These are phyloP conservation scores for Propsilocerus akamusi DNA, from an alignment of 1,140 invertebrate genomes.

Conservation along the genomic window DNA sequence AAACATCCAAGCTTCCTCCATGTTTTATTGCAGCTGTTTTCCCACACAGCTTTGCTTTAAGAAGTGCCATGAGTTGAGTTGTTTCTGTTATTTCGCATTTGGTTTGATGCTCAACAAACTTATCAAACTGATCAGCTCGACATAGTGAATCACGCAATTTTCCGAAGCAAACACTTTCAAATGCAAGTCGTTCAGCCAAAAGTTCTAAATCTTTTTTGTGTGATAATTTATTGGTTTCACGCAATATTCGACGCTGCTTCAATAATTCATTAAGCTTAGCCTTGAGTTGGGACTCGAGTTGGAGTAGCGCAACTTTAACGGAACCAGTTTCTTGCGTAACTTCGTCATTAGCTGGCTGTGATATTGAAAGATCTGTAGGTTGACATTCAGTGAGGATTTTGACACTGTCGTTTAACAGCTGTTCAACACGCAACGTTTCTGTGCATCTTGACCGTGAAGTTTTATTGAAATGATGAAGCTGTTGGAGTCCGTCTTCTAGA, in stretches of 20 bases:
- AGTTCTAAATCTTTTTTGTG: constrained; percentile 42
- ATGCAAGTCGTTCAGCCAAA: constrained; percentile 54
- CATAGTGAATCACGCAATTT: constrained; percentile 10
- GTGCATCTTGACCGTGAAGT: background rate
- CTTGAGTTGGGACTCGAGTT: constrained; percentile 40
- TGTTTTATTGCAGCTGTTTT: constrained; percentile 17
- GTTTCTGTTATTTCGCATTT: constrained; percentile 40
- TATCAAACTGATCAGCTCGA: constrained; percentile 11
- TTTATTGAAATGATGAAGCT: background rate
- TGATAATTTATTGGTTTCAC: constrained; percentile 39
- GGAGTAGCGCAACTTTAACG: constrained; percentile 37
- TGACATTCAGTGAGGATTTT: constrained; percentile 1
- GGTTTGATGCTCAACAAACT: constrained; percentile 11
- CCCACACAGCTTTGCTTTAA: constrained; percentile 39
- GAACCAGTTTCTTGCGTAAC: constrained; percentile 9
- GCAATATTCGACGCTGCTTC: constrained; percentile 35
- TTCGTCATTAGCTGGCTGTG: background rate
- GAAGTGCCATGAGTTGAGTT: constrained; percentile 47
- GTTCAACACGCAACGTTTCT: background rate
- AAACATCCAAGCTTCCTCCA: constrained; percentile 11
- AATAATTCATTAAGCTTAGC: constrained; percentile 43
- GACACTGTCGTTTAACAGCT: background rate
- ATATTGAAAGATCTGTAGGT: background rate
- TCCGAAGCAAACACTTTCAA: constrained; percentile 34
- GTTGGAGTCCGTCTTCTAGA: constrained; percentile 27